Percentiles rank a stretch among this genome's conserved stretches.
phyloP scores from a whole-genome alignment of 2,113 vertebrate species.

The Chaetops frenatus region DNA sequence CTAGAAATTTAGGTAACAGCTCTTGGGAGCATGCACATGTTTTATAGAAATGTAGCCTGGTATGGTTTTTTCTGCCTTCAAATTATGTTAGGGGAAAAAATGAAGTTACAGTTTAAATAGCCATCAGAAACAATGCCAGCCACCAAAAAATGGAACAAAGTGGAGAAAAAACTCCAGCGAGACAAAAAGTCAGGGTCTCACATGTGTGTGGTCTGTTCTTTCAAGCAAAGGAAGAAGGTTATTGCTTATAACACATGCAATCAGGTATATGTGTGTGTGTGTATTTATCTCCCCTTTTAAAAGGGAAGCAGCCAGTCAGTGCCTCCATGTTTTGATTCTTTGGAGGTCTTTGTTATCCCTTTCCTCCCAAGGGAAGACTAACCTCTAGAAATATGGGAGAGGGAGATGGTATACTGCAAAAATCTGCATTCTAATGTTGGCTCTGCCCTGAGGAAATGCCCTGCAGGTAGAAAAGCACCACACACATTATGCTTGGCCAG shows the following conservation, averaged over 20 bases:
- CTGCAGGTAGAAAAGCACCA: constrained; percentile 22
- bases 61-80: background rate
- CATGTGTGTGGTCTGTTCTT: accelerated
- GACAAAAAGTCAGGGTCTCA: background rate
- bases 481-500: background rate
- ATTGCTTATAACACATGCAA: background rate
- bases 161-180: accelerated
- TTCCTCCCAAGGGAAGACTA: background rate
- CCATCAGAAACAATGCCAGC: background rate
- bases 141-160: background rate
- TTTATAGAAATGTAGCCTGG: background rate
- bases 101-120: background rate
- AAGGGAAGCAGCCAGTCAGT: background rate
- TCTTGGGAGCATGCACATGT: background rate
- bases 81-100: accelerated
- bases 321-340: background rate
- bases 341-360: background rate
- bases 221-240: background rate
- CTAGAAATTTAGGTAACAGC: background rate
- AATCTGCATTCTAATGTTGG: background rate
- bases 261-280: accelerated
- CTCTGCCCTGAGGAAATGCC: constrained; percentile 36
- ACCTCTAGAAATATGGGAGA: background rate
- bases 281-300: background rate
- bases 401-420: background rate